These are phyloP conservation scores for Eleutherodactylus coqui DNA, from an alignment of 2,797 vertebrate species.

Conservation along the genomic window DNA sequence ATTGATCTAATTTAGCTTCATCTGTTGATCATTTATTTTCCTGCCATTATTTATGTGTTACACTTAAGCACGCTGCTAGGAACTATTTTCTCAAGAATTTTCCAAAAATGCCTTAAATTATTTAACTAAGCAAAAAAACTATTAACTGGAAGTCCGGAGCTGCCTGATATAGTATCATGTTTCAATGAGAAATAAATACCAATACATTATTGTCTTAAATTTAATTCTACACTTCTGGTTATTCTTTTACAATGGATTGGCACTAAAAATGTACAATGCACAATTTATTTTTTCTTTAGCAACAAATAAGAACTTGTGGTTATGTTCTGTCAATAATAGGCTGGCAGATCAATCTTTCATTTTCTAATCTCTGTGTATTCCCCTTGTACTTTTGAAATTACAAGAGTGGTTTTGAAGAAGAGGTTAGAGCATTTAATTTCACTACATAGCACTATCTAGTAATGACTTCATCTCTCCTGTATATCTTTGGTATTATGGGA, in stretches of 20 bases:
- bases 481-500: slow-evolving; percentile 21
- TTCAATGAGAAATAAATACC: slow-evolving; percentile 9
- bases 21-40: not conserved
- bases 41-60: not conserved
- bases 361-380: slow-evolving; percentile 44
- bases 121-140: not conserved
- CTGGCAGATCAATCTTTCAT: slow-evolving; percentile 41
- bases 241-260: slow-evolving; percentile 40
- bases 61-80: not conserved
- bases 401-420: slow-evolving; percentile 14
- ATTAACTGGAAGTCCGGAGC: not conserved
- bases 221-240: slow-evolving; percentile 43
- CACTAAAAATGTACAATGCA: slow-evolving; percentile 35
- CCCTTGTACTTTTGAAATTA: slow-evolving; percentile 34
- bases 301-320: slow-evolving; percentile 27
- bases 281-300: slow-evolving; percentile 22
- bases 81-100: not conserved
- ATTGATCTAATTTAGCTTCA: not conserved
- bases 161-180: not conserved
- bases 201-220: slow-evolving; percentile 41
- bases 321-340: slow-evolving; percentile 48
- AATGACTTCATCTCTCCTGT: slow-evolving; percentile 39
- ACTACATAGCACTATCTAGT: slow-evolving; percentile 27
- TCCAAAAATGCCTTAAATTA: not conserved
- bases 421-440: slow-evolving; percentile 50